Base-by-base conservation (phyloP, 2,797 vertebrate species). In the Holocentrus rufus region DNA sequence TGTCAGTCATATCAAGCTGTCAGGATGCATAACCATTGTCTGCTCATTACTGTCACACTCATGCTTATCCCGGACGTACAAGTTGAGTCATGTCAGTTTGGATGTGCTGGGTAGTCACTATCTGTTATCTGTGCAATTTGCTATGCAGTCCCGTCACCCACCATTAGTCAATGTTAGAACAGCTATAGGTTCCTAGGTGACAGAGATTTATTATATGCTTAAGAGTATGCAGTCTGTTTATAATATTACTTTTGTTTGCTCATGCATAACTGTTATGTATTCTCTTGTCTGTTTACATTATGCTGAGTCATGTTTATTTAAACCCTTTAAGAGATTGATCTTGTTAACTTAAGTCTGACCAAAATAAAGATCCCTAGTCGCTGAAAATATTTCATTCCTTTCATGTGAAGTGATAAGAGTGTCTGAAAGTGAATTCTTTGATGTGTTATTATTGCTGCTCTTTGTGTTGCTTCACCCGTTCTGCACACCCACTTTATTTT, bases 41-140 rank as follows among this genome's bases (percentile, higher is more conserved):
- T 46, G 79, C 76, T 79, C 77, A 59, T 87, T 73, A 73, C 72
- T 79, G 80, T 76, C 69, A 2, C 81, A 1, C 65, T 82, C 79
- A 65, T 27, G 68, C 71, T 73, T 65, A 59, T 86, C 79, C 74
- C 44, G 47, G 60, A 69, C 65, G 54, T 64, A 71, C 70, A 77
- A 63, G 83, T 84, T 84, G 83, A 91, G 80, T 86, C 85, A 84
- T 39, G 76, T 82, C 84, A 71, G 64, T 65, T 84, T 8, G 31
- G 68, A 74, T 81, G 74, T 81, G 66, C 79, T 65, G 85, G 61
- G 65, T 76, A 65, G 82, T 79, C 74, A 59, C 73, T 55, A 25
- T 72, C 85, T 82, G 62, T 88, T 80, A 71, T 86, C 59, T 74
- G 72, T 84, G 71, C 74, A 69, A 71, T 84, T 60, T 62, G 17